A percentile compares a stretch with the other conserved stretches of the same genome.
Conservation (phyloP, 64 coral and sea anemone genomes). For the Astreopora myriophthalma region DNA sequence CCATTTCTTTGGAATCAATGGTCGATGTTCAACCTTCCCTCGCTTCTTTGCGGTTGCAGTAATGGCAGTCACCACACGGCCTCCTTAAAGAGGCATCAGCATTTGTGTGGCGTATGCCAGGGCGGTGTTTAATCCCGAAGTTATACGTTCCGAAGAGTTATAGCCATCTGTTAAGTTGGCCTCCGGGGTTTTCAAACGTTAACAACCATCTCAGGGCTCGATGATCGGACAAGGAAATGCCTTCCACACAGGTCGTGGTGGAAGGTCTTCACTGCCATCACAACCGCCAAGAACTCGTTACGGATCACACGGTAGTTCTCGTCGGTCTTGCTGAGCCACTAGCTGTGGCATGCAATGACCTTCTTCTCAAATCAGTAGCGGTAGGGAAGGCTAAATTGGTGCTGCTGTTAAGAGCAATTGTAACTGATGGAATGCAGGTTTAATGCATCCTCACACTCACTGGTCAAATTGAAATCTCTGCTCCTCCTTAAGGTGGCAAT, state of each 20-base stretch:
- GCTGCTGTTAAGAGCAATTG: too few species aligned
- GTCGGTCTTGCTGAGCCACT: neutral
- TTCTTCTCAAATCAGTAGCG: neutral
- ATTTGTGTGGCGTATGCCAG: neutral
- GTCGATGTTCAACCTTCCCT: neutral
- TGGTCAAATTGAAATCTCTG: constrained; percentile 7
- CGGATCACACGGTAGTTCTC: neutral
- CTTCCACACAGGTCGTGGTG: constrained; percentile 21
- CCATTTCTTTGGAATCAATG: neutral
- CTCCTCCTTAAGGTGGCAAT: neutral
- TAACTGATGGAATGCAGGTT: neutral
- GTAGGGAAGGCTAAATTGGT: too few species aligned
- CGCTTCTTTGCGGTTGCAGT: neutral
- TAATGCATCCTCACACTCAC: constrained; percentile 22
- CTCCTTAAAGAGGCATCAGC: constrained; percentile 19
- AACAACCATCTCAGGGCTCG: too few species aligned
- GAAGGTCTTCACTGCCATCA: neutral
- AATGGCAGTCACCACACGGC: neutral
- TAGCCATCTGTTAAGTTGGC: constrained; percentile 35
- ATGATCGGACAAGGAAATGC: neutral
- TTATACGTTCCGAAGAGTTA: neutral
- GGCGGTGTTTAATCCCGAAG: neutral
- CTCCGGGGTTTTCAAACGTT: too few species aligned
- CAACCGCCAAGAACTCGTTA: neutral
- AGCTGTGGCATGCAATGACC: too few species aligned